phyloP scores from a whole-genome alignment of 1,140 invertebrate species.

The Littorina saxatilis region DNA sequence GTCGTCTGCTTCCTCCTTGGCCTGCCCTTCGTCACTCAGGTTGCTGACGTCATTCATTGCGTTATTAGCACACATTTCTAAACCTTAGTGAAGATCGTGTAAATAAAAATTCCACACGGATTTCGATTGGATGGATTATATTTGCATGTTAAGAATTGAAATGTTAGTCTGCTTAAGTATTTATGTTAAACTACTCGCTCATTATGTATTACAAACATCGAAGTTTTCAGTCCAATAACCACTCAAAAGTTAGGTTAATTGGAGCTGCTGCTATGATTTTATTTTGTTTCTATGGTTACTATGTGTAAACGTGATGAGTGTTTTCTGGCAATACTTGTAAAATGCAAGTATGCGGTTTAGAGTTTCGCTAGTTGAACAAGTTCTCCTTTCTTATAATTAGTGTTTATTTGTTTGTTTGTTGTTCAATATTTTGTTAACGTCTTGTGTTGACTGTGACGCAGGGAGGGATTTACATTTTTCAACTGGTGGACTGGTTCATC shows the following conservation, averaged over 20 bases:
- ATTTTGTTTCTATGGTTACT: not conserved
- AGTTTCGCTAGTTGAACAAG: not conserved
- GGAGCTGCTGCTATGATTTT: too few species aligned
- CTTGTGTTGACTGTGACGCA: constrained; percentile 37
- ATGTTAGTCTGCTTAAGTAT: too few species aligned
- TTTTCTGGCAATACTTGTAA: not conserved
- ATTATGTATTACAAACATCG: too few species aligned
- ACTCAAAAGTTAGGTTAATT: too few species aligned
- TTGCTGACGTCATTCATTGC: not conserved
- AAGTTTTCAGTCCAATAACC: too few species aligned
- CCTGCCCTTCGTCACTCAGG: not conserved
- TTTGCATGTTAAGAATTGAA: not conserved
- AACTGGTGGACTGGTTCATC: constrained; percentile 89
- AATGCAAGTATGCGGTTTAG: not conserved
- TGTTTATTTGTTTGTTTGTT: not conserved
- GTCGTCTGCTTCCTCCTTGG: not conserved
- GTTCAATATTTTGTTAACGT: not conserved
- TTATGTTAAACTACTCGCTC: too few species aligned
- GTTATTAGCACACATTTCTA: not conserved
- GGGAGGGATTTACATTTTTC: constrained; percentile 87
- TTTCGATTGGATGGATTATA: not conserved
- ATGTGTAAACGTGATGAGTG: not conserved
- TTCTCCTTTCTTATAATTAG: not conserved
- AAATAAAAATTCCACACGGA: too few species aligned
- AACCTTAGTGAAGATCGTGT: too few species aligned